Percentiles rank a stretch among this genome's conserved stretches.
Evolutionary conservation across 2,888 invertebrate genomes (phyloP).

Genomic region (Leptopilina syphax): DNA sequence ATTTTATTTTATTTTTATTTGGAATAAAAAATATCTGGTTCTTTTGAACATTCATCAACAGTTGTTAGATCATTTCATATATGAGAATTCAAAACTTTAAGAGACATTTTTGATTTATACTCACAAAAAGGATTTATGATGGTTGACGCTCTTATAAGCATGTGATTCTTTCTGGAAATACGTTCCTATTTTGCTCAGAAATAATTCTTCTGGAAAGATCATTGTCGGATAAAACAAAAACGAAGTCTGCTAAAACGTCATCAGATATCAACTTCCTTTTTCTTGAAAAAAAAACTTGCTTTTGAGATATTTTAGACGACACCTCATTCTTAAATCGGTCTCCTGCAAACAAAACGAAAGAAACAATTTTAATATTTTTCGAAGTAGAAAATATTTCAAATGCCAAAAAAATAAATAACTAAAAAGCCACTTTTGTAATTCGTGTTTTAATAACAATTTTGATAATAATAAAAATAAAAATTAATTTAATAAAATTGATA

Average conservation of each 20-base stretch:
- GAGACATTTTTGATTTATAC: neutral
- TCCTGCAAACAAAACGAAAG: neutral
- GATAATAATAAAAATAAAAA: too few relatives aligned
- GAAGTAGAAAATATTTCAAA: too few relatives aligned
- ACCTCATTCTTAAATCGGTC: neutral
- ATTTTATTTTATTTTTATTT: too few relatives aligned
- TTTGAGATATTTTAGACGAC: neutral
- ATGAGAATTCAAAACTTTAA: too few relatives aligned
- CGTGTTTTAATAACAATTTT: too few relatives aligned
- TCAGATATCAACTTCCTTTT: constrained; percentile 11
- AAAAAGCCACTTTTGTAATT: too few relatives aligned
- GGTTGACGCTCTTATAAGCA: constrained; percentile 53
- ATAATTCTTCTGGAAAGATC: constrained; percentile 55
- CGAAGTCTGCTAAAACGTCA: constrained; percentile 4
- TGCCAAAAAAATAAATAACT: too few relatives aligned
- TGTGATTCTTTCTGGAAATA: constrained; percentile 48
- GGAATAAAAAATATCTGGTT: too few relatives aligned
- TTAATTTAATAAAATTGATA: too few relatives aligned
- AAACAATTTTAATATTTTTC: neutral
- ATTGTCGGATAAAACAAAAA: constrained; percentile 43
- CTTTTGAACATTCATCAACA: too few relatives aligned
- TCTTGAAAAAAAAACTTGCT: neutral
- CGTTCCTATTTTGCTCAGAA: constrained; percentile 52
- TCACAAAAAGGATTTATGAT: constrained; percentile 1
- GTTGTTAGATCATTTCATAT: too few relatives aligned